A percentile compares a stretch with the other conserved stretches of the same genome.
These are phyloP conservation scores for Selenia dentaria DNA, from an alignment of 2,888 invertebrate genomes.

Conservation along the genomic window DNA sequence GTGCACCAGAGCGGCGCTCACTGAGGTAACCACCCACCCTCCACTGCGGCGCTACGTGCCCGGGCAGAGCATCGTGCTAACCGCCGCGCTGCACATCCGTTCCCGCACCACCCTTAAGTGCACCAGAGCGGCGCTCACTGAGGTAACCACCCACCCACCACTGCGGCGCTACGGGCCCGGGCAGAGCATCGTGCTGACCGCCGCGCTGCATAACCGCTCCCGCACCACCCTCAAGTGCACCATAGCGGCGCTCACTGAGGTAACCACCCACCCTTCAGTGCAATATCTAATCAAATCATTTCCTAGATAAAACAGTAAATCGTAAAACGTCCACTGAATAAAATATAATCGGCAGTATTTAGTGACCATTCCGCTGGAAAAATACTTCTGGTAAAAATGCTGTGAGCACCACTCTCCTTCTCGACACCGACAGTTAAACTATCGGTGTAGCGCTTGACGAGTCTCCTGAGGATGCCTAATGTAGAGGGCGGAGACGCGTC, in stretches of 20 bases:
- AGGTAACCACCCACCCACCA: slow-evolving; percentile 43
- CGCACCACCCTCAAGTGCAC: slow-evolving; percentile 94
- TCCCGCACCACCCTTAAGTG: slow-evolving; percentile 93
- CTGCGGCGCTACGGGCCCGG: slow-evolving; percentile 91
- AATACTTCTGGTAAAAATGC: too few relatives aligned
- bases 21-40: slow-evolving; percentile 51
- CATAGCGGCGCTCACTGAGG: slow-evolving; percentile 89
- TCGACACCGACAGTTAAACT: too few relatives aligned
- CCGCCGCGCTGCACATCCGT: slow-evolving; percentile 93
- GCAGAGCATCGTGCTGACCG: slow-evolving; percentile 94
- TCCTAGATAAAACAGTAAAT: too few relatives aligned
- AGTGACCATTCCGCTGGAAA: too few relatives aligned
- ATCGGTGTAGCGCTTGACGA: too few relatives aligned
- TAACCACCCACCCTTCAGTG: slow-evolving; percentile 19
- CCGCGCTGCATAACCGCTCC: slow-evolving; percentile 93
- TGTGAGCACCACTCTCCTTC: too few relatives aligned
- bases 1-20: slow-evolving; percentile 92
- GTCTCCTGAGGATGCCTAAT: too few relatives aligned
- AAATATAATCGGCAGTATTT: too few relatives aligned
- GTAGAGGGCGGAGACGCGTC: too few relatives aligned
- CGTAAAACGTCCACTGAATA: too few relatives aligned
- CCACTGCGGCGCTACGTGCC: slow-evolving; percentile 88
- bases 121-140: slow-evolving; percentile 91
- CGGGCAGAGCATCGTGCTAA: slow-evolving; percentile 95
- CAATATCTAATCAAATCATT: too few relatives aligned